phyloP scores from a whole-genome alignment of 2,888 invertebrate species.

The Xylota sylvarum region DNA sequence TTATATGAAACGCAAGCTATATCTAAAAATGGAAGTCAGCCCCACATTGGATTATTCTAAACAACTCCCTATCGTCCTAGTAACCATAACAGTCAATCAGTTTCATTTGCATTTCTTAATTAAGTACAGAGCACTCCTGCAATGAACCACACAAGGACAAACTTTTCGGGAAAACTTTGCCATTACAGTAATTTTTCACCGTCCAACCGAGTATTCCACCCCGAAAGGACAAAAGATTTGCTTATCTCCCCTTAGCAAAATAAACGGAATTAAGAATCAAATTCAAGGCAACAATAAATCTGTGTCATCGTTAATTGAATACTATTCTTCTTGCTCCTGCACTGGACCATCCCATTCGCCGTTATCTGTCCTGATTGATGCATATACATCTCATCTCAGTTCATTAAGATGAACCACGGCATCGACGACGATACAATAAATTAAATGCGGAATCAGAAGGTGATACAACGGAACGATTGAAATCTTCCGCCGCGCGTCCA shows the following conservation, averaged over 20 bases:
- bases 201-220: constrained; percentile 6
- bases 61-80: too few relatives aligned
- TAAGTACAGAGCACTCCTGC: constrained; percentile 25
- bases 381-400: constrained; percentile 48
- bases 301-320: constrained; percentile 68
- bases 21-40: too few relatives aligned
- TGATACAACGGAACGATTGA: constrained; percentile 51
- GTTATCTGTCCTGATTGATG: constrained; percentile 66
- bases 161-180: constrained; percentile 49
- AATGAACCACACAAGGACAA: constrained; percentile 13
- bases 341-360: background rate
- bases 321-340: constrained; percentile 50
- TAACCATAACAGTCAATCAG: background rate
- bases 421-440: constrained; percentile 63
- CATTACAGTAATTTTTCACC: constrained; percentile 52
- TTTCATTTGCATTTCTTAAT: constrained; percentile 54
- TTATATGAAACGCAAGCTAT: too few relatives aligned
- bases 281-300: constrained; percentile 68
- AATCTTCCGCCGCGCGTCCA: constrained; percentile 31
- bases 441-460: constrained; percentile 50
- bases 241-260: constrained; percentile 38
- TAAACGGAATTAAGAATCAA: constrained; percentile 60
- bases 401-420: constrained; percentile 50
- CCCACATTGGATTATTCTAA: too few relatives aligned
- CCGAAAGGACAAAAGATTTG: background rate